Evolutionary conservation across 2,797 vertebrate species (phyloP), one percentile per base, ranked within the genome.

Genomic region (Distichodus sexfasciatus): DNA sequence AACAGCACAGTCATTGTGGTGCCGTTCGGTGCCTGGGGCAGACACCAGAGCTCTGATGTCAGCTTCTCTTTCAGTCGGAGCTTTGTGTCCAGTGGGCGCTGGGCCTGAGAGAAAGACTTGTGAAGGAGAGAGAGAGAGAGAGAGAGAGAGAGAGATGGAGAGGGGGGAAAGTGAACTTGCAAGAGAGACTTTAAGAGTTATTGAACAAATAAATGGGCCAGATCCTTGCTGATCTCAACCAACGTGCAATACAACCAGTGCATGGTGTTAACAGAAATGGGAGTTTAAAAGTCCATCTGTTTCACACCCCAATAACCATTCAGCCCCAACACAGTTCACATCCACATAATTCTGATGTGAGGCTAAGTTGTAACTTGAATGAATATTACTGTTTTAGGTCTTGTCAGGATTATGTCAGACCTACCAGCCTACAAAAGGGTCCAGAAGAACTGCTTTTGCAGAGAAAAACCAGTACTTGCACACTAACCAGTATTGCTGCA

Each of bases 21-120:
- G 68, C 97, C 97, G 0, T 98, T 99, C 19, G 96, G 96, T 19
- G 97, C 96, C 0, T 99, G 97, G 97, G 97, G 96, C 33, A 98
- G 94, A 71, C 93, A 98, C 77, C 92, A 93, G 83, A 94, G 80
- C 2, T 86, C 93, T 0, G 92, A 95, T 59, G 29, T 93, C 17
- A 93, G 80, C 83, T 98, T 96, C 86, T 98, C 97, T 36, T 98
- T 99, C 90, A 98, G 96, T 85, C 92, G 97, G 69, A 93, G 94
- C 65, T 95, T 99, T 3, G 93, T 94, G 77, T 96, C 97, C 48
- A 99, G 96, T 0, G 93, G 97, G 28, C 92, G 97, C 76, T 99
- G 94, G 94, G 95, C 96, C 0, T 99, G 90, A 92, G 28, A 7
- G 17, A 28, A 21, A 9, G 44, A 36, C 71, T n/a, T 58, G 47